Base-by-base conservation (phyloP, 2,797 vertebrate genomes). In the Pagetopsis macropterus region DNA sequence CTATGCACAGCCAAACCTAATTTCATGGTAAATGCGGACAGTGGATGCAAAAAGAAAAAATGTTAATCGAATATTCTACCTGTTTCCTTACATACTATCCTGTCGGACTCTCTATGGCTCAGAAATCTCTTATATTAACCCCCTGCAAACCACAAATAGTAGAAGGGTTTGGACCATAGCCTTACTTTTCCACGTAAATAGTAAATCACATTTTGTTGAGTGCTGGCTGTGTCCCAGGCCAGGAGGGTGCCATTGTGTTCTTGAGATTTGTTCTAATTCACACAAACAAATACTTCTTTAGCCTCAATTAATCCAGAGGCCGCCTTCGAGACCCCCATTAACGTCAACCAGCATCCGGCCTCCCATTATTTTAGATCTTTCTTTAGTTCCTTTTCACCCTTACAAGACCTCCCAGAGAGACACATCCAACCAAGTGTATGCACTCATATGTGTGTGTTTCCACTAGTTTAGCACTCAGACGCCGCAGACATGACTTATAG, bases 341-440 rank as follows among this genome's bases (percentile, higher is more conserved):
- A 79, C 74, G 43, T 17, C 45, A 74, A 84, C 23, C 5, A 78
- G 68, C 54, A 67, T 61, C 52, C 4, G 45, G 52, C 68, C 56
- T 78, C 65, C 77, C 78, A 80, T 70, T 49, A 81, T 78, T 84
- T 83, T 48, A 70, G 52, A 80, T 78, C 79, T 82, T 71, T 75
- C 56, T 67, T 72, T 49, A 23, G 37, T 45, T 41, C 16, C 23
- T 65, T 58, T 77, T 78, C 48, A 27, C 27, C 66, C 43, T 41
- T 48, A 17, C 23, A 48, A 75, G 86, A 90, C 88, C 87, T 87
- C 85, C 86, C 89, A 91, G 33, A 68, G 60, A 78, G 85, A 75
- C 65, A 75, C 64, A 49, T 58, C 40, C 45, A 52, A 44, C 33
- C 23, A 55, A 81, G 67, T 76, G 75, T 54, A 44, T 56, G 57